A percentile compares a stretch with the other conserved stretches of the same genome.
Evolutionary conservation across 2,113 vertebrate genomes (phyloP).

Genomic region (Pagrus major): DNA sequence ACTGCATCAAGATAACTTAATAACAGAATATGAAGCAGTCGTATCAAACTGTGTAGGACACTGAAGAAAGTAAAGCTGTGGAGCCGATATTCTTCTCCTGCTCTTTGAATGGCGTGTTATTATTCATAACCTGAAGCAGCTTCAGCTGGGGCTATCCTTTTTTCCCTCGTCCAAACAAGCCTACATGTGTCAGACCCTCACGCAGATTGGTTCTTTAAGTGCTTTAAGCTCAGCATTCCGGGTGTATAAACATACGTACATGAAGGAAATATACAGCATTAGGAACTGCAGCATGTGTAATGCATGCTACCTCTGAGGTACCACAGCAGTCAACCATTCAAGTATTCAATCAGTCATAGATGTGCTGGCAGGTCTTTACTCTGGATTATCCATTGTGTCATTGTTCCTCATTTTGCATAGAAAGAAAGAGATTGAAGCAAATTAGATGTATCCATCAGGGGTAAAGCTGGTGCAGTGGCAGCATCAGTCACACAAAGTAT

Average conservation of each 20-base stretch:
- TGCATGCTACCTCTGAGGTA: neutral
- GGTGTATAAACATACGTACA: neutral
- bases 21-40: neutral
- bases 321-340: neutral
- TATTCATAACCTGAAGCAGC: neutral
- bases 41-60: neutral
- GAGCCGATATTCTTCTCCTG: neutral
- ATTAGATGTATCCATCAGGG: neutral
- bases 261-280: neutral
- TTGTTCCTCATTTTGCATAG: neutral
- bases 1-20: too few species aligned
- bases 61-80: neutral
- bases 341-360: neutral
- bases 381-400: neutral
- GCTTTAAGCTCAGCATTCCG: too few species aligned
- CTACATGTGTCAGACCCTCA: neutral
- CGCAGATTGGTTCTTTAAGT: too few species aligned
- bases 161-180: neutral
- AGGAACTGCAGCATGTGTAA: neutral
- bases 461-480: neutral
- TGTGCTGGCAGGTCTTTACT: neutral
- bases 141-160: neutral
- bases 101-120: neutral
- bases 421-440: neutral
- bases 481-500: constrained; percentile 10